Conservation (phyloP, 2,888 invertebrate genomes). For the Melipona bicolor region DNA sequence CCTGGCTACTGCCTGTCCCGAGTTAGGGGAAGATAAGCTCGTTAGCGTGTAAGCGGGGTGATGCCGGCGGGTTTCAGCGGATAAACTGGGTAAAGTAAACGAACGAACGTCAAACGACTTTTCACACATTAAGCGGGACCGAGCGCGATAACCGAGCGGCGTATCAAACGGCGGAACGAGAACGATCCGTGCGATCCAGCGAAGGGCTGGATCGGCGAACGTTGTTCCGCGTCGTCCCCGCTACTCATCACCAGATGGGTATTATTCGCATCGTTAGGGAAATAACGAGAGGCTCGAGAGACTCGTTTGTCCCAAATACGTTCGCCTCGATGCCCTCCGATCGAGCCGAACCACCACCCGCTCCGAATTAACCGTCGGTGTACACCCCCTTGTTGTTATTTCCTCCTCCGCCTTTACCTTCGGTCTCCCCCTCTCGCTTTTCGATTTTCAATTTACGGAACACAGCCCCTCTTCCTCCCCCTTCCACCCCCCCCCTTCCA, state of each 20-base stretch:
- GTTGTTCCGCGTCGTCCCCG: slow-evolving; percentile 31
- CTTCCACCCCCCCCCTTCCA: slow-evolving; percentile 30
- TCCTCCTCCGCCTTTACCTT: not conserved
- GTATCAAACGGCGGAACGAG: slow-evolving; percentile 27
- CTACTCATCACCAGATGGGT: slow-evolving; percentile 10
- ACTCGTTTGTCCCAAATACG: slow-evolving; percentile 9
- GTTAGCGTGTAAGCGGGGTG: slow-evolving; percentile 62
- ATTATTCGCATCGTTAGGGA: slow-evolving; percentile 35
- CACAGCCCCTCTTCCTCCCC: not conserved
- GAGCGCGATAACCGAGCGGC: slow-evolving; percentile 47
- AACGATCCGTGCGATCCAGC: not conserved
- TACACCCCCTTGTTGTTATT: not conserved
- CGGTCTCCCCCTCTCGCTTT: not conserved
- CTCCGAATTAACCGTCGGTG: slow-evolving; percentile 24
- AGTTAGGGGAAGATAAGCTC: slow-evolving; percentile 60
- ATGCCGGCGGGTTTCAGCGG: slow-evolving; percentile 35
- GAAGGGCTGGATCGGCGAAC: slow-evolving; percentile 10
- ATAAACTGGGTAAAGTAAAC: slow-evolving; percentile 63
- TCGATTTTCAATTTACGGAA: slow-evolving; percentile 43
- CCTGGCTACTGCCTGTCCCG: slow-evolving; percentile 25
- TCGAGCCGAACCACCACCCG: not conserved
- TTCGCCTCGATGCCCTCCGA: slow-evolving; percentile 20
- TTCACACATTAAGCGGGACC: slow-evolving; percentile 62
- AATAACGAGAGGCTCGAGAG: slow-evolving; percentile 13
- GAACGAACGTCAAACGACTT: slow-evolving; percentile 69